phyloP scores from a whole-genome alignment of 2,113 vertebrate species.

The Ameiurus melas region DNA sequence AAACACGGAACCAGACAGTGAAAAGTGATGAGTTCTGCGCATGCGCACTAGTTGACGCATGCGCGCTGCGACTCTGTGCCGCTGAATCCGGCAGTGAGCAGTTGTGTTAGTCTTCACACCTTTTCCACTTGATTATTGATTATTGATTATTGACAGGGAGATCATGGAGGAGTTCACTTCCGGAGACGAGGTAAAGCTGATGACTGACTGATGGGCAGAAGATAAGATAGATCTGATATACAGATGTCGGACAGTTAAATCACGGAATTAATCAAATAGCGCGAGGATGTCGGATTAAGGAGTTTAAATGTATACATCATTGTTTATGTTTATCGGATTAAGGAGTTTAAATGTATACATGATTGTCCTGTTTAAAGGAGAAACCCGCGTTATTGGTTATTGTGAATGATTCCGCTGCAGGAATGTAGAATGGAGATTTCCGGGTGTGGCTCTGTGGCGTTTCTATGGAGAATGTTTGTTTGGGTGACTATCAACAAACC shows the following conservation, averaged over 20 bases:
- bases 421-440: not conserved
- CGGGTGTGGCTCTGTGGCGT: constrained; percentile 47
- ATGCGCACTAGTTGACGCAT: not conserved
- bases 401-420: not conserved
- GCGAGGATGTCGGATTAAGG: not conserved
- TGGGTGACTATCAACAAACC: not conserved
- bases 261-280: not conserved
- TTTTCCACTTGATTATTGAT: not conserved
- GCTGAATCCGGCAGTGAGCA: not conserved
- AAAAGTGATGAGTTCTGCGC: not conserved
- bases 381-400: too few relatives aligned
- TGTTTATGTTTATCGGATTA: not conserved
- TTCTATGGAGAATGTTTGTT: not conserved
- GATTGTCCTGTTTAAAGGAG: too few relatives aligned
- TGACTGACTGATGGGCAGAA: too few relatives aligned
- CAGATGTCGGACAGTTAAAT: not conserved
- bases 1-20: not conserved
- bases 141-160: not conserved
- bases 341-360: not conserved
- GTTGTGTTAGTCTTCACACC: not conserved
- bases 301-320: not conserved
- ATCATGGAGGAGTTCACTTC: constrained; percentile 71
- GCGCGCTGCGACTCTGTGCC: not conserved
- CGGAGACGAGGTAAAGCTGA: constrained; percentile 65
- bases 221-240: not conserved